A percentile compares a stretch with the other conserved stretches of the same genome.
These are phyloP conservation scores for Condylura cristata DNA, from an alignment of 2,113 vertebrate species.

Conservation along the genomic window DNA sequence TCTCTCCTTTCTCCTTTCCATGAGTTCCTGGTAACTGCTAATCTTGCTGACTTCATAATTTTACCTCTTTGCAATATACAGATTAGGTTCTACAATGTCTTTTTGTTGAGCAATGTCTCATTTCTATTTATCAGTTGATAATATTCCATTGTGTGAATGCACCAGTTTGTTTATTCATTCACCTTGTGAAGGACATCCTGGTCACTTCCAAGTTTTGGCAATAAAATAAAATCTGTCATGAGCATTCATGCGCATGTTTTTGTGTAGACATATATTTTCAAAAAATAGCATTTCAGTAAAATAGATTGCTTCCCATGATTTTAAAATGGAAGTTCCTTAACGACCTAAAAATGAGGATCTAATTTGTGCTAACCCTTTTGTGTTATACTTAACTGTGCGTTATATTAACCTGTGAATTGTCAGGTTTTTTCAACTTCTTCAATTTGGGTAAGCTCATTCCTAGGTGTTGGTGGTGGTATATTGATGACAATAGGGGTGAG, in stretches of 20 bases:
- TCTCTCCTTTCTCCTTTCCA: background rate
- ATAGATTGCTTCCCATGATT: background rate
- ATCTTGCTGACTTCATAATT: background rate
- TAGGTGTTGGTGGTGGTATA: background rate
- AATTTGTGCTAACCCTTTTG: background rate
- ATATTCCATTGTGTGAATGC: background rate
- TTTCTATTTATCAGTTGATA: background rate
- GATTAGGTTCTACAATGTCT: background rate
- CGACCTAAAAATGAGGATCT: background rate
- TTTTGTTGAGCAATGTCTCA: background rate
- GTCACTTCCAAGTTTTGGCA: background rate
- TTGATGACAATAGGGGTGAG: background rate
- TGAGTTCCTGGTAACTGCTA: background rate
- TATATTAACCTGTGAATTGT: background rate
- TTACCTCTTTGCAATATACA: background rate
- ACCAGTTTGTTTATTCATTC: background rate
- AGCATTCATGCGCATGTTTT: background rate
- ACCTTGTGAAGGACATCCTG: background rate
- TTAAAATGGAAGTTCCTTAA: slow-evolving; percentile 17
- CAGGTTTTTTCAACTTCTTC: background rate
- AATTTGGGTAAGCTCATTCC: background rate
- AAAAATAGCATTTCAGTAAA: background rate
- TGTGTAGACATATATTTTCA: background rate
- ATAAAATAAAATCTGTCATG: background rate
- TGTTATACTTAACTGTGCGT: background rate